These are phyloP conservation scores for Apaloderma vittatum DNA, from an alignment of 2,113 vertebrate species.

Conservation along the genomic window DNA sequence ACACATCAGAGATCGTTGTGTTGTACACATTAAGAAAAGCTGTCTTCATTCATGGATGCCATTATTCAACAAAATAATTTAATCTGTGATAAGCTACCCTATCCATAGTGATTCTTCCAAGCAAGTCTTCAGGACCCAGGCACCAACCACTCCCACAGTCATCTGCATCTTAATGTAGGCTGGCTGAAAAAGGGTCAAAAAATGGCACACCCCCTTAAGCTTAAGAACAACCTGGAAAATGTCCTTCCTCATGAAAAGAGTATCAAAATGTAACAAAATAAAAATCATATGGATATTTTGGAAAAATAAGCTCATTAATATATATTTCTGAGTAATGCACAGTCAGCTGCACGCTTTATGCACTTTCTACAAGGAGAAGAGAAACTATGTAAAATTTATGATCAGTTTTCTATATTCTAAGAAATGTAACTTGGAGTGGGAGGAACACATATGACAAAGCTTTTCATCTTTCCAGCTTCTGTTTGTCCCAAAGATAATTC, in stretches of 20 bases:
- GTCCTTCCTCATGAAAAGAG: neutral
- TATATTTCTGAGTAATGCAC: neutral
- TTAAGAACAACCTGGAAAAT: neutral
- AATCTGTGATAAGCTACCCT: neutral
- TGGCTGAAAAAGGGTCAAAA: neutral
- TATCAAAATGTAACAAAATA: neutral
- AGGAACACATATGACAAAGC: neutral
- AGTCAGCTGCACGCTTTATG: neutral
- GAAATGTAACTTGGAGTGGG: neutral
- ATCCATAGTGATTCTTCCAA: neutral
- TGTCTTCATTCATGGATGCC: neutral
- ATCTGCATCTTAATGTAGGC: neutral
- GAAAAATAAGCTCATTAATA: neutral
- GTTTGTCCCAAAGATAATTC: neutral
- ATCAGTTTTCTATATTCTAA: neutral
- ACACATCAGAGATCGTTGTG: neutral
- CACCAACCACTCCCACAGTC: neutral
- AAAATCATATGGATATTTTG: neutral
- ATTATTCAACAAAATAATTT: neutral
- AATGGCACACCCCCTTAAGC: neutral
- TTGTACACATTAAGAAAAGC: neutral
- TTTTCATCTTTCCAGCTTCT: neutral
- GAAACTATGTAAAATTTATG: neutral
- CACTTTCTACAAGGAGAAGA: neutral
- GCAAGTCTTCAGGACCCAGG: neutral